Conservation (phyloP, 2,888 invertebrate species). For the Euplagia quadripunctaria region DNA sequence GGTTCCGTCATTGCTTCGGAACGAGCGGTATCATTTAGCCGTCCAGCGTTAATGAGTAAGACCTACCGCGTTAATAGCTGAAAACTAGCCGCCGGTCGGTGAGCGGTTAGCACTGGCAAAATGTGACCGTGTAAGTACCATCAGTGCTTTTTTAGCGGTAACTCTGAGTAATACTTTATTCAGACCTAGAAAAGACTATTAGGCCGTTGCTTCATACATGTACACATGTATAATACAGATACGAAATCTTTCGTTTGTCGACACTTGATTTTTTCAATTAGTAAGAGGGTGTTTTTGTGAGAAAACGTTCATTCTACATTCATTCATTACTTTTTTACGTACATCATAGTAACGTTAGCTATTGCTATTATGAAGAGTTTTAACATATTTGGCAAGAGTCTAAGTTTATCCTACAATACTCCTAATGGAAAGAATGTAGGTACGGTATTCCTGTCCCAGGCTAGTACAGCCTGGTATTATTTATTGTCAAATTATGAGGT, state of each 20-base stretch:
- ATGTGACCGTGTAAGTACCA: conserved; percentile 59
- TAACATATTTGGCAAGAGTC: not conserved
- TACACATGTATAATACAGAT: not conserved
- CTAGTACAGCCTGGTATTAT: too few relatives aligned
- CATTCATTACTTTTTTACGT: too few relatives aligned
- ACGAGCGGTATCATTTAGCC: conserved; percentile 79
- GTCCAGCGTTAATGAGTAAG: conserved; percentile 81
- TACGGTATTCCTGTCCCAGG: too few relatives aligned
- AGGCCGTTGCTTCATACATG: not conserved
- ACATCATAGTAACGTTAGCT: not conserved
- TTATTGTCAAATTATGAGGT: too few relatives aligned
- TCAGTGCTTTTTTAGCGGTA: conserved; percentile 52
- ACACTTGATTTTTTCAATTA: not conserved
- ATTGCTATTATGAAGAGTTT: not conserved
- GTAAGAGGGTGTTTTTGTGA: too few relatives aligned
- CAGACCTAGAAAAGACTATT: not conserved
- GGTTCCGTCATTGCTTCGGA: conserved; percentile 55
- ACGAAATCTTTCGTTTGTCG: not conserved
- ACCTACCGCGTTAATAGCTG: conserved; percentile 83
- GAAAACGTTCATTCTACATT: too few relatives aligned
- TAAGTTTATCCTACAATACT: not conserved
- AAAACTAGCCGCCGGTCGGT: conserved; percentile 81
- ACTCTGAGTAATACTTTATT: conserved; percentile 37
- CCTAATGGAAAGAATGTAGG: too few relatives aligned
- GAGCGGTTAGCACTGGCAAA: conserved; percentile 67